Conservation (phyloP, 2,113 vertebrate genomes). For the Dipodomys spectabilis region DNA sequence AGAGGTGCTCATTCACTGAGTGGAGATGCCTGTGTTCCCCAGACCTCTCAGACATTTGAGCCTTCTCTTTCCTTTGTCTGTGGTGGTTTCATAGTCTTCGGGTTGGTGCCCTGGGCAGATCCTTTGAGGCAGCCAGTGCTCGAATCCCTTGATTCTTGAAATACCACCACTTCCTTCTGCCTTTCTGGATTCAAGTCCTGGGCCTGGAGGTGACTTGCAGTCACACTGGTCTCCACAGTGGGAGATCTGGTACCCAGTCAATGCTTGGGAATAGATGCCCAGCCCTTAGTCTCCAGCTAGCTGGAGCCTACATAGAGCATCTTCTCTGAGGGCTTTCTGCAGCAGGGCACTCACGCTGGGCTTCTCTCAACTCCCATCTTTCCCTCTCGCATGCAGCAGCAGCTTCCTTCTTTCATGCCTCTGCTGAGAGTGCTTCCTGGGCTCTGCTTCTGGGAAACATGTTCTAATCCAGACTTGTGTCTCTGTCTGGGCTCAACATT, state of each 20-base stretch:
- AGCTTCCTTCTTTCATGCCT: neutral
- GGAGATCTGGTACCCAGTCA: neutral
- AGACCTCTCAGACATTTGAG: too few relatives aligned
- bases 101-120: neutral
- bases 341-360: neutral
- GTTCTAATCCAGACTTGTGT: neutral
- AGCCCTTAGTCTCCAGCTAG: neutral
- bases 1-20: neutral
- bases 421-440: neutral
- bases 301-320: neutral
- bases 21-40: too few relatives aligned
- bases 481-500: neutral
- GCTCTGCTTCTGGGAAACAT: neutral
- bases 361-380: neutral
- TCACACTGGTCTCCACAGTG: neutral
- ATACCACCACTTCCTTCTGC: neutral
- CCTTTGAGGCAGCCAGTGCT: too few relatives aligned
- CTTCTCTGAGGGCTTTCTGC: neutral
- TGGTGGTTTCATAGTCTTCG: fast-evolving
- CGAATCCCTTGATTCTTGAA: neutral
- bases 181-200: neutral
- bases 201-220: neutral
- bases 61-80: fast-evolving
- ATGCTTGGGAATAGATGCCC: neutral
- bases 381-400: neutral